Evolutionary conservation across 2,113 vertebrate species (phyloP).

Genomic region (Bos taurus): DNA sequence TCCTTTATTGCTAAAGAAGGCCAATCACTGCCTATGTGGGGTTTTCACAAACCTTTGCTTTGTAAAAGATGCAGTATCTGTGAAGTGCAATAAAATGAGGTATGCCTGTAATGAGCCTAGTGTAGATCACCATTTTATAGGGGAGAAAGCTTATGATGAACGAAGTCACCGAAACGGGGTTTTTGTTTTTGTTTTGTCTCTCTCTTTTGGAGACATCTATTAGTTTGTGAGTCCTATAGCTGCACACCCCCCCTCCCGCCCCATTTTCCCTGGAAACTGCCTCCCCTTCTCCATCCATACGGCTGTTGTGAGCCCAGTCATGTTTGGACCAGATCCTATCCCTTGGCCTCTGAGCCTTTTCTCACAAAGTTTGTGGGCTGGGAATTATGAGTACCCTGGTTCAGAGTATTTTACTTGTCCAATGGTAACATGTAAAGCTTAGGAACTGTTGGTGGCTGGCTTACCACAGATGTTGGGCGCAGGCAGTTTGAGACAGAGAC

Average conservation of each 20-base stretch:
- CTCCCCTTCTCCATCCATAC: background rate
- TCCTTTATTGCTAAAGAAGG: background rate
- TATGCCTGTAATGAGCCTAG: background rate
- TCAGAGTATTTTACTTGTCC: background rate
- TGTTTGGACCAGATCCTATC: background rate
- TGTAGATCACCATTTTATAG: background rate
- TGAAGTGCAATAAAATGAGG: background rate
- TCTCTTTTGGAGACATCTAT: background rate
- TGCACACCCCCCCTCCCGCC: rapidly evolving
- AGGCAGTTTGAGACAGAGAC: background rate
- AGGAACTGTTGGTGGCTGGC: background rate
- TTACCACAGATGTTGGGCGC: background rate
- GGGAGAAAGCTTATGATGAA: background rate
- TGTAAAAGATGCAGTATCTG: background rate
- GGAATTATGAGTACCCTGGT: background rate
- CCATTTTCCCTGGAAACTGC: background rate
- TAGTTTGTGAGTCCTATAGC: background rate
- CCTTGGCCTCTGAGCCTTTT: background rate
- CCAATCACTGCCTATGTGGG: background rate
- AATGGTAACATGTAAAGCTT: background rate
- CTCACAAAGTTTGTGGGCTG: background rate
- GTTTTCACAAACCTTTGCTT: background rate
- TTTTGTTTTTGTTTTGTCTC: background rate
- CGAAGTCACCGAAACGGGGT: background rate
- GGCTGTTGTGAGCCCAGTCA: background rate